These are phyloP conservation scores for Pseudorectes ferrugineus DNA, from an alignment of 2,113 vertebrate genomes.

Conservation along the genomic window DNA sequence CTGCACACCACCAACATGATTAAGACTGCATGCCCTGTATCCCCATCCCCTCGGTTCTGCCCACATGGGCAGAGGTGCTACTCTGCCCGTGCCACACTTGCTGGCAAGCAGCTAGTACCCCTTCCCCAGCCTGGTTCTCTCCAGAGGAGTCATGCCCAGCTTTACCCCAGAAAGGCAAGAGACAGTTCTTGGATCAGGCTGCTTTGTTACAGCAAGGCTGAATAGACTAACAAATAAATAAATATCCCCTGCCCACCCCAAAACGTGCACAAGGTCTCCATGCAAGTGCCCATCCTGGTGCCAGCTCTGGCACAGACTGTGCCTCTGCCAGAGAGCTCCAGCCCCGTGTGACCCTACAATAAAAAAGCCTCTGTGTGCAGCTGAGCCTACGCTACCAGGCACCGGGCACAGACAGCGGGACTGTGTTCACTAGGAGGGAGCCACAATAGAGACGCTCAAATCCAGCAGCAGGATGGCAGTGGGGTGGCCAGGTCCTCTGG, in stretches of 20 bases:
- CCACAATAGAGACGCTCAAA: accelerated
- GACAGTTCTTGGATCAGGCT: neutral
- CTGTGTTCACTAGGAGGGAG: neutral
- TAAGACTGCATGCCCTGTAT: neutral
- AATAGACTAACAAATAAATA: slow-evolving; percentile 18
- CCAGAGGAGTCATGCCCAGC: neutral
- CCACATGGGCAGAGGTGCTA: neutral
- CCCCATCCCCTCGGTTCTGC: neutral
- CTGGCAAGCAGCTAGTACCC: neutral
- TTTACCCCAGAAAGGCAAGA: neutral
- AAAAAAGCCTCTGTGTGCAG: neutral
- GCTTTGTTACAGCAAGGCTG: slow-evolving; percentile 32
- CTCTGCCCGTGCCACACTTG: neutral
- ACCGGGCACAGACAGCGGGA: accelerated
- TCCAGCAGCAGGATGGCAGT: neutral
- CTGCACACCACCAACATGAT: no score
- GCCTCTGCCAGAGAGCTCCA: neutral
- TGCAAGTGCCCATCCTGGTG: neutral
- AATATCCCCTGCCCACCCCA: neutral
- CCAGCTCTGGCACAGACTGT: neutral
- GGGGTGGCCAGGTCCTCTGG: neutral
- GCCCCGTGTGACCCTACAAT: neutral
- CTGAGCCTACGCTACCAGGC: neutral
- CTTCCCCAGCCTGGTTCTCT: neutral
- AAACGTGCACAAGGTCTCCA: neutral